phyloP scores from a whole-genome alignment of 2,797 vertebrate species.

The Potorous gilbertii region DNA sequence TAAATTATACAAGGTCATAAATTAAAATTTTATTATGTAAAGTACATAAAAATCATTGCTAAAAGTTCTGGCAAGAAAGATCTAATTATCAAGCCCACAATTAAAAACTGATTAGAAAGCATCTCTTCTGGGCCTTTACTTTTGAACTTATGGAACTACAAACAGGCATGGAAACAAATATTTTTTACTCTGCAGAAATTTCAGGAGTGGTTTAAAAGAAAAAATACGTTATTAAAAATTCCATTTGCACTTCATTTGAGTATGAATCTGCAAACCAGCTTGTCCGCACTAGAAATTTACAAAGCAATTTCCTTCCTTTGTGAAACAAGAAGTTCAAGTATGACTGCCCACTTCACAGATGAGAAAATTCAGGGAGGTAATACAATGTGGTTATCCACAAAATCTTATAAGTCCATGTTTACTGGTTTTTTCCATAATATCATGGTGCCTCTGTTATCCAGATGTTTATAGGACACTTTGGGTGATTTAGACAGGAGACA shows the following conservation, averaged over 20 bases:
- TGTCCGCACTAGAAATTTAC: neutral
- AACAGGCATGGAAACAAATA: neutral
- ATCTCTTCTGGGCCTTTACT: neutral
- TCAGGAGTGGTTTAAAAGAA: neutral
- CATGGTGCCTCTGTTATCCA: neutral
- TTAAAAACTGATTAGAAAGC: neutral
- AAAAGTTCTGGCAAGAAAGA: neutral
- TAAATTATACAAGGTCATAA: neutral
- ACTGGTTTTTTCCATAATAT: neutral
- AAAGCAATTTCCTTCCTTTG: neutral
- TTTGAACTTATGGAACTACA: neutral
- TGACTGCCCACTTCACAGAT: slow-evolving; percentile 22
- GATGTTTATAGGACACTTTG: neutral
- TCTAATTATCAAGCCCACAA: neutral
- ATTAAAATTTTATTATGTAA: neutral
- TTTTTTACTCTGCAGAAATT: neutral
- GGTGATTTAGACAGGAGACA: too few relatives aligned
- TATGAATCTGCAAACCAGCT: neutral
- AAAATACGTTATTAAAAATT: neutral
- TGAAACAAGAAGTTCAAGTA: slow-evolving; percentile 34
- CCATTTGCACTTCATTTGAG: neutral
- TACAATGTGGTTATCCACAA: neutral
- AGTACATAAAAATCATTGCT: neutral
- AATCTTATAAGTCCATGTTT: neutral
- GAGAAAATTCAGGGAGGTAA: slow-evolving; percentile 12